Conservation (phyloP, 2,888 invertebrate species). For the Trissoscelio sp. region DNA sequence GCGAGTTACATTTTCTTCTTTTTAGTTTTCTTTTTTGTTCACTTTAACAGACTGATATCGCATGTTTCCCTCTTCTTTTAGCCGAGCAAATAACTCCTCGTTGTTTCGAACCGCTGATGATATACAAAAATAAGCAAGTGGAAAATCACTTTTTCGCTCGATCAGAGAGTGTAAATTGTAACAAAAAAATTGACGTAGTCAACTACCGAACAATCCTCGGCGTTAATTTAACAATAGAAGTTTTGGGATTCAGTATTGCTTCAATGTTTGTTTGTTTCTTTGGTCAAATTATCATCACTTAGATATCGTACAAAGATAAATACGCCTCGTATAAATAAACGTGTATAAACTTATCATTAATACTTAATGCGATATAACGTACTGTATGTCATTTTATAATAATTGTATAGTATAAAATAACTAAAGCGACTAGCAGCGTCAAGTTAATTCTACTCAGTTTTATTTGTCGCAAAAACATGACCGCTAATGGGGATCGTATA, state of each 20-base stretch:
- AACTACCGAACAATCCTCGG: not conserved
- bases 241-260: slow-evolving; percentile 1
- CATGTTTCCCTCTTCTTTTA: too few species aligned
- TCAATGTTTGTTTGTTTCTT: not conserved
- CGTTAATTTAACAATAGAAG: slow-evolving; percentile 6
- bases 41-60: too few species aligned
- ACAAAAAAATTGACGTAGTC: not conserved
- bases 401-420: slow-evolving; percentile 63
- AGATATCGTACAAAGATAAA: slow-evolving; percentile 53
- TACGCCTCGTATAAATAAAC: slow-evolving; percentile 47
- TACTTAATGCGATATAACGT: slow-evolving; percentile 57
- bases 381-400: slow-evolving; percentile 39
- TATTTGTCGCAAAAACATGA: too few species aligned
- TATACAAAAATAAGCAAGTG: not conserved
- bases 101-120: not conserved
- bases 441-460: slow-evolving; percentile 36
- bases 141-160: not conserved
- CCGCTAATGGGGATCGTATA: not conserved
- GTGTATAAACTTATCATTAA: slow-evolving; percentile 48
- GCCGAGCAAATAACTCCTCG: too few species aligned
- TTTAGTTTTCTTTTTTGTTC: too few species aligned
- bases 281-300: slow-evolving; percentile 19
- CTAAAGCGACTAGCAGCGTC: slow-evolving; percentile 36
- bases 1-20: too few species aligned
- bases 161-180: not conserved